Percentiles rank a stretch among this genome's conserved stretches.
Conservation (phyloP, 2,797 vertebrate genomes). For the Perdix hodgsoniae region DNA sequence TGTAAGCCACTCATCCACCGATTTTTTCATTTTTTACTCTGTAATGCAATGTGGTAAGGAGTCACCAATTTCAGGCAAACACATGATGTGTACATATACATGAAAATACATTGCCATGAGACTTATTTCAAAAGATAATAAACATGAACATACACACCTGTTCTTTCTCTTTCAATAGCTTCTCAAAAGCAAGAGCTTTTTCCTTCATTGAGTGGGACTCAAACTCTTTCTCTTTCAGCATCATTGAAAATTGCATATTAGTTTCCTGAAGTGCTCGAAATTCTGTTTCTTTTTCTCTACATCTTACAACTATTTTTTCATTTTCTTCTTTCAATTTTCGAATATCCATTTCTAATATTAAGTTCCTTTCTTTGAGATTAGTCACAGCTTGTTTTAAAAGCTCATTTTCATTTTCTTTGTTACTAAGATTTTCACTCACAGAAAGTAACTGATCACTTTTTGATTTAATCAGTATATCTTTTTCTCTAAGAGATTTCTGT, state of each 20-base stretch:
- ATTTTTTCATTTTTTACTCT: not conserved
- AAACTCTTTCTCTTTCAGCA: slow-evolving; percentile 95
- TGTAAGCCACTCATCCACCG: not conserved
- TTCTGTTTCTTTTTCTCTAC: slow-evolving; percentile 92
- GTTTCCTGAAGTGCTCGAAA: slow-evolving; percentile 96
- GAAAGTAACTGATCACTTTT: slow-evolving; percentile 93
- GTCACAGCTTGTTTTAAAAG: slow-evolving; percentile 96
- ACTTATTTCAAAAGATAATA: not conserved
- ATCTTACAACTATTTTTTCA: slow-evolving; percentile 85
- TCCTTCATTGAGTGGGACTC: slow-evolving; percentile 91
- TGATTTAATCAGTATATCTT: slow-evolving; percentile 96
- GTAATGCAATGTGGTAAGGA: not conserved
- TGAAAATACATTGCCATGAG: not conserved
- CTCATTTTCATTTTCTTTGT: slow-evolving; percentile 95
- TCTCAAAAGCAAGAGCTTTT: slow-evolving; percentile 93
- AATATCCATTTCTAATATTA: slow-evolving; percentile 92
- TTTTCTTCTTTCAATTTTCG: slow-evolving; percentile 94
- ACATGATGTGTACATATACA: not conserved
- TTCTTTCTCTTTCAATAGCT: slow-evolving; percentile 94
- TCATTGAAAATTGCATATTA: slow-evolving; percentile 96
- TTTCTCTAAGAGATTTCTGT: slow-evolving; percentile 91
- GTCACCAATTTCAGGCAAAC: not conserved
- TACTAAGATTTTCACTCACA: slow-evolving; percentile 88
- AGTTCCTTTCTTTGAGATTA: slow-evolving; percentile 94
- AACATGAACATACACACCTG: slow-evolving; percentile 72